Evolutionary conservation across 1,140 invertebrate species (phyloP).

Genomic region (Drosophila subpulchrella): DNA sequence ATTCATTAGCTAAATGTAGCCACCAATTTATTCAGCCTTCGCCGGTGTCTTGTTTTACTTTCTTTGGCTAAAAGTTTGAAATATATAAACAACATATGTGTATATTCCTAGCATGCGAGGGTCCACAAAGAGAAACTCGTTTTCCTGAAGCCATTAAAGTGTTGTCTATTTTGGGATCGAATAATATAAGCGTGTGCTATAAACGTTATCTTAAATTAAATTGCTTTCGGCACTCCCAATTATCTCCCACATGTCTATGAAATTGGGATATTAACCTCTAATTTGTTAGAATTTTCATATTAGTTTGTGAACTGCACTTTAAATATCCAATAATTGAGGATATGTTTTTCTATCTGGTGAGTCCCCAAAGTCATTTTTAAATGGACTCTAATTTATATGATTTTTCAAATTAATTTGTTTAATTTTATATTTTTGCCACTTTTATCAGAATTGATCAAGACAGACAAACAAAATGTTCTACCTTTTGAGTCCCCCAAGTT

Average conservation of each 20-base stretch:
- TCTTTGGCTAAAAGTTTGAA: conserved; percentile 22
- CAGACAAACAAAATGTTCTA: background rate
- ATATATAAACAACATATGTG: conserved; percentile 12
- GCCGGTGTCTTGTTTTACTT: conserved; percentile 34
- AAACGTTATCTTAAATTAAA: conserved; percentile 35
- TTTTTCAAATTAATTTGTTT: background rate
- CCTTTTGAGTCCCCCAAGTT: background rate
- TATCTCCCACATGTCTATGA: conserved; percentile 6
- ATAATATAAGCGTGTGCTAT: conserved; percentile 32
- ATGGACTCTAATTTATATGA: too few relatives aligned
- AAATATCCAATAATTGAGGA: too few relatives aligned
- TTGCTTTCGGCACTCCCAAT: conserved; percentile 22
- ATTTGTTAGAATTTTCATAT: background rate
- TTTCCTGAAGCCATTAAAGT: conserved; percentile 27
- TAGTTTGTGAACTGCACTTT: background rate
- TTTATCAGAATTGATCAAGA: background rate
- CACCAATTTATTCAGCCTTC: conserved; percentile 29
- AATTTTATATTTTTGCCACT: background rate
- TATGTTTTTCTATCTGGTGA: too few relatives aligned
- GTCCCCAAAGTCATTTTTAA: too few relatives aligned
- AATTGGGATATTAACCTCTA: background rate
- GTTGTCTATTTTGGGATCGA: conserved; percentile 31
- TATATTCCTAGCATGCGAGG: conserved; percentile 1
- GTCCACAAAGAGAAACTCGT: conserved; percentile 28
- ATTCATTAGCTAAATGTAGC: conserved; percentile 20